Percentiles rank a stretch among this genome's conserved stretches.
Conservation (phyloP, 2,113 vertebrate species). For the Odobenus rosmarus region DNA sequence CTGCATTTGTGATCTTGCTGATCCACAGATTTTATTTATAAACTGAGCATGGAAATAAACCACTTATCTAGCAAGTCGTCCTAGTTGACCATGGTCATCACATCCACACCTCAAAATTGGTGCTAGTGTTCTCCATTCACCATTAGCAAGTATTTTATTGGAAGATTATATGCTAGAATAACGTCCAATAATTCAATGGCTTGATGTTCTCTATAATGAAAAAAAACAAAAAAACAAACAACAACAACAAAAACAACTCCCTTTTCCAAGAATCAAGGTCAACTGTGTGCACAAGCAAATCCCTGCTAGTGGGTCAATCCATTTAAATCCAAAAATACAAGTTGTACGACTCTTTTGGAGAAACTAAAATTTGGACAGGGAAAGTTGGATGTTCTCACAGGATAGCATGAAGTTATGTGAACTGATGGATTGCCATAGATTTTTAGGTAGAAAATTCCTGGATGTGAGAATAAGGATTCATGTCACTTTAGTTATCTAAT, state of each 20-base stretch:
- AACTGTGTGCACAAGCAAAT: background rate
- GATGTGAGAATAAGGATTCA: background rate
- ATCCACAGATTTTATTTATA: background rate
- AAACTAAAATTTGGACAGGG: background rate
- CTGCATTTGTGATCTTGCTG: background rate
- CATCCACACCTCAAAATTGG: background rate
- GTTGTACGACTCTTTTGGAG: background rate
- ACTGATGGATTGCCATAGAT: too few relatives aligned
- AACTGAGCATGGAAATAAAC: background rate
- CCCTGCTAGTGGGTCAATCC: fast-evolving
- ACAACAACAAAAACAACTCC: background rate
- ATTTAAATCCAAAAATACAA: background rate
- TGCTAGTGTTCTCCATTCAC: background rate
- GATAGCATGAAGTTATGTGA: background rate
- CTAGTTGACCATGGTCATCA: background rate
- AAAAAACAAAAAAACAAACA: background rate
- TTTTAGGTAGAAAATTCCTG: too few relatives aligned
- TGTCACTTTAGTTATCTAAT: background rate
- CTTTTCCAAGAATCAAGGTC: background rate
- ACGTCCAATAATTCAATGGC: background rate
- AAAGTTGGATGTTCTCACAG: background rate
- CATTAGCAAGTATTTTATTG: background rate
- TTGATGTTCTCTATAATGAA: background rate
- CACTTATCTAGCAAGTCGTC: background rate
- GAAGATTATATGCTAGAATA: background rate